Evolutionary conservation across 2,888 invertebrate genomes (phyloP), one percentile per base, ranked within the genome.

Genomic region (Ditylenchus weischeri): DNA sequence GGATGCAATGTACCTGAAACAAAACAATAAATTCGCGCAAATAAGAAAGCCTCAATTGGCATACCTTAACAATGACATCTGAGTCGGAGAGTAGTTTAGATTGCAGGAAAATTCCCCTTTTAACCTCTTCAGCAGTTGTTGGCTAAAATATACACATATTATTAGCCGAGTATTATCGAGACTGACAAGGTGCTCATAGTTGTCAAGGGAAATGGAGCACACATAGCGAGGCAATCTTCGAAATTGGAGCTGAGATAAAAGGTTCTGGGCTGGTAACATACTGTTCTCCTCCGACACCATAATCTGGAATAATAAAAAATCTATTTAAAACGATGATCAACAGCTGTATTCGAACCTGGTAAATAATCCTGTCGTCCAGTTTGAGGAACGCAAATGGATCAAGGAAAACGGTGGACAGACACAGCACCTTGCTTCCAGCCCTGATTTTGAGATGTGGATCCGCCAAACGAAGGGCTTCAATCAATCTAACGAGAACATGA

Each of bases 311-410:
- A 29, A 36, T 21, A 48, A 43, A 2, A 23, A 23, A 11, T 11
- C 10, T 2, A 54, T 54, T 51, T 23, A 10, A 8, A 51, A 23
- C 13, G 21, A 15, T 29, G 15, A 13, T 6, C 3, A 43, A 43
- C 11, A 13, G 8, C 15, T 43, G 11, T 43, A 10, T 43, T 43
- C 8, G 1, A 38, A 65, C 65, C 43, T 59, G 15, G 18, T 21
- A 61, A n/a, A 65, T 21, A 36, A 65, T 64, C 19, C 65, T 36
- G 47, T 69, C 69, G 36, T 19, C 69, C 47, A 69, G 23, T 38
- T 38, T n/a, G 4, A 50, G 11, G 48, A 54, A 69, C 8, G 54
- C 69, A 3, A 15, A n/a, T 13, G 62, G 35, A 36, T 69, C 63
- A 19, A 71, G n/a, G 35, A 36, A 62, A 11, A 64, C 47, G 2